Conservation (phyloP, 1,140 invertebrate species). For the Eriosoma lanigerum region DNA sequence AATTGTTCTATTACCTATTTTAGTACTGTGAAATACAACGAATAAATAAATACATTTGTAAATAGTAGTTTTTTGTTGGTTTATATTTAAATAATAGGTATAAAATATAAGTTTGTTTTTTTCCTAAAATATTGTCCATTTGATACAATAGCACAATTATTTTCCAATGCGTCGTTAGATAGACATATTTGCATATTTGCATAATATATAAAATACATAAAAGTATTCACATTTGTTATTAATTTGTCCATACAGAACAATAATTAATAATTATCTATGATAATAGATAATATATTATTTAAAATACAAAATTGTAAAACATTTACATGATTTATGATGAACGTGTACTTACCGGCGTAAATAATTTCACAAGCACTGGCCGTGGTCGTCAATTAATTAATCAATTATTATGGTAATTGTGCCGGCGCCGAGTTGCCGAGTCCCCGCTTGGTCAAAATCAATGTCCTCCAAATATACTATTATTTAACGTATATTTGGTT, state of each 20-base stretch:
- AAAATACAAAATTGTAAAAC: not conserved
- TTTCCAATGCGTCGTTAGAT: too few species aligned
- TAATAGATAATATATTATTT: too few species aligned
- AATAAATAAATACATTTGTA: not conserved
- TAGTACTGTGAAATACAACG: not conserved
- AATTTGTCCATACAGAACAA: too few species aligned
- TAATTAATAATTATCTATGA: too few species aligned
- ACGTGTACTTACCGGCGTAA: slow-evolving; percentile 24
- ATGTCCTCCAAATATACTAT: slow-evolving; percentile 37
- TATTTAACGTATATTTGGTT: not conserved
- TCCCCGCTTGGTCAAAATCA: slow-evolving; percentile 37
- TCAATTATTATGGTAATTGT: slow-evolving; percentile 45
- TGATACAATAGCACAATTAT: not conserved
- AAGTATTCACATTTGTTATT: too few species aligned
- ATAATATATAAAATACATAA: too few species aligned
- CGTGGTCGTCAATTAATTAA: slow-evolving; percentile 44
- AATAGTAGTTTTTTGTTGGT: not conserved
- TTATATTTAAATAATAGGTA: not conserved
- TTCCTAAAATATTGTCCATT: not conserved
- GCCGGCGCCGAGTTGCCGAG: slow-evolving; percentile 17
- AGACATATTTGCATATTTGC: too few species aligned
- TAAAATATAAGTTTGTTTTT: not conserved
- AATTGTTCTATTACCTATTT: too few species aligned
- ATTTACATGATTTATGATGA: not conserved
- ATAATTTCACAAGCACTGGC: slow-evolving; percentile 35